A percentile compares a stretch with the other conserved stretches of the same genome.
phyloP scores from a whole-genome alignment of 2,888 invertebrate species.

The Ennomos quercinarius region DNA sequence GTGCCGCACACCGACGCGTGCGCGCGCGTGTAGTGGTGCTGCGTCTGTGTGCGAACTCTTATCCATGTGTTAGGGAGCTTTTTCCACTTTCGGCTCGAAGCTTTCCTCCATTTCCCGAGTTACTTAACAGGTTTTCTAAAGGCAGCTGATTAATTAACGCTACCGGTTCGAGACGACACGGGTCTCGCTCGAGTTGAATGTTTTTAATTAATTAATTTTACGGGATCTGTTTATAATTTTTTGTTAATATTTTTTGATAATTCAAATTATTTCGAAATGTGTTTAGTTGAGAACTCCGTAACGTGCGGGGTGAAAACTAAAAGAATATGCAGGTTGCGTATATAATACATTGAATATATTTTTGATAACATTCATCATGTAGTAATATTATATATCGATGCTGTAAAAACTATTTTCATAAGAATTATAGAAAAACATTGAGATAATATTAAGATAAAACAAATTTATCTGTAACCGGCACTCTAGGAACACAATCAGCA shows the following conservation, averaged over 20 bases:
- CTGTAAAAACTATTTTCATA: conserved; percentile 12
- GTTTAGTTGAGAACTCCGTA: no score
- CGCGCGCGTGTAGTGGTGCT: conserved; percentile 46
- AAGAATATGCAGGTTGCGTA: conserved; percentile 12
- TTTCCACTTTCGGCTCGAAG: conserved; percentile 81
- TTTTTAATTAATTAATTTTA: conserved; percentile 47
- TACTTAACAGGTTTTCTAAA: conserved; percentile 75
- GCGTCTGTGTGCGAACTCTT: conserved; percentile 23
- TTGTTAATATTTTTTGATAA: no score
- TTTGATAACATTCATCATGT: neutral
- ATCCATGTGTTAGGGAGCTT: conserved; percentile 55
- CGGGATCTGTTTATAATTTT: conserved; percentile 28
- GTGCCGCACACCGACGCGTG: conserved; percentile 44
- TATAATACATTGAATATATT: conserved; percentile 3
- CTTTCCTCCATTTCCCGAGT: conserved; percentile 81
- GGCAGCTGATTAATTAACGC: conserved; percentile 53
- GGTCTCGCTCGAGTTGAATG: conserved; percentile 43
- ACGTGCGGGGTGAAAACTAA: neutral
- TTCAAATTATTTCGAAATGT: no score
- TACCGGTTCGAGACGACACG: conserved; percentile 30
- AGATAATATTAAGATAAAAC: conserved; percentile 46
- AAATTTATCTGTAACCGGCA: conserved; percentile 57
- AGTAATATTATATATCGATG: neutral
- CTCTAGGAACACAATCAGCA: conserved; percentile 52
- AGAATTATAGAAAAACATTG: conserved; percentile 13